These are phyloP conservation scores for Oligia latruncula DNA, from an alignment of 2,888 invertebrate species.

Conservation along the genomic window DNA sequence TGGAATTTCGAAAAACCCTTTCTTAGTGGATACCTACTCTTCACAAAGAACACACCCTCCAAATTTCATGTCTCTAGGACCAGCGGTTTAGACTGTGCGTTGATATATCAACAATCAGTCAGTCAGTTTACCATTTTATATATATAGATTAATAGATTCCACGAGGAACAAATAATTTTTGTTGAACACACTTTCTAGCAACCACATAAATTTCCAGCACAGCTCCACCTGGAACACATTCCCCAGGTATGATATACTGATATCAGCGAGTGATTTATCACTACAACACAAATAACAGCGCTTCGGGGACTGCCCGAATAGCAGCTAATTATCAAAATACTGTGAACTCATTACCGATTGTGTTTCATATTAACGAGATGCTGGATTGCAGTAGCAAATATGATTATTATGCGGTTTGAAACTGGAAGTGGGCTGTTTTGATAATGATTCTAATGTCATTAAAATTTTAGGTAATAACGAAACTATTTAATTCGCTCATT, in stretches of 20 bases:
- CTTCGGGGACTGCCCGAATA: conserved; percentile 33
- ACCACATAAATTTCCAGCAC: not conserved
- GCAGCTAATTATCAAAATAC: conserved; percentile 52
- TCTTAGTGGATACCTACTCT: too few relatives aligned
- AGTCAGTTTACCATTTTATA: too few relatives aligned
- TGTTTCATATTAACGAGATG: conserved; percentile 26
- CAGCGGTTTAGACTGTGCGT: too few relatives aligned
- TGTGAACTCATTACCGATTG: conserved; percentile 48
- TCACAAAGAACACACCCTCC: too few relatives aligned
- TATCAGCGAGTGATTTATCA: conserved; percentile 46
- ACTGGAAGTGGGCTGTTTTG: not conserved
- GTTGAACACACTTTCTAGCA: not conserved
- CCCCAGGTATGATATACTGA: conserved; percentile 7
- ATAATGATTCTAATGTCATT: not conserved
- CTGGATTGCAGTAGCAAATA: conserved; percentile 5
- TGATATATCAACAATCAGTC: too few relatives aligned
- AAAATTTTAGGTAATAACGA: not conserved
- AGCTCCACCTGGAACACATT: not conserved
- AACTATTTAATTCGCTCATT: not conserved
- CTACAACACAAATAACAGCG: conserved; percentile 33
- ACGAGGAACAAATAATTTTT: not conserved
- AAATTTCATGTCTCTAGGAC: too few relatives aligned
- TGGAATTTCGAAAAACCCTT: too few relatives aligned
- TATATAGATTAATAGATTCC: not conserved
- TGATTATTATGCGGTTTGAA: conserved; percentile 5